A percentile compares a stretch with the other conserved stretches of the same genome.
These are phyloP conservation scores for Lithophane ornitopus DNA, from an alignment of 2,888 invertebrate genomes.

Conservation along the genomic window DNA sequence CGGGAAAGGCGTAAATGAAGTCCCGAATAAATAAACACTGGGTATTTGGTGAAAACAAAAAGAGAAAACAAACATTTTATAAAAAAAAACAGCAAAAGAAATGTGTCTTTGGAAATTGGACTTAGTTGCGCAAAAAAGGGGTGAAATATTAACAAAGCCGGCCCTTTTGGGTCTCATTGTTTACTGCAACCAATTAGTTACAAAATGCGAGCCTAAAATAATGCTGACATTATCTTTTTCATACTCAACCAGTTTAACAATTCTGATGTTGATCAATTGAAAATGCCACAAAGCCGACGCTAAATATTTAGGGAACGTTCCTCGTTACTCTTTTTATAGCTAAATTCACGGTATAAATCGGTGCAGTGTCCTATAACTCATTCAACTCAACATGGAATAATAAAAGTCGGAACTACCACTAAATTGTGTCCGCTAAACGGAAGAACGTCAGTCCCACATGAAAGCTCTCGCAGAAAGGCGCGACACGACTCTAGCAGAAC, in stretches of 20 bases:
- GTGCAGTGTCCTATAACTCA: conserved; percentile 38
- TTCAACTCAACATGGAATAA: conserved; percentile 37
- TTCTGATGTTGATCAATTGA: conserved; percentile 26
- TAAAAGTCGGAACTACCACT: conserved; percentile 38
- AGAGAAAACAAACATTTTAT: conserved; percentile 29
- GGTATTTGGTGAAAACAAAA: conserved; percentile 37
- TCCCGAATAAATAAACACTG: conserved; percentile 31
- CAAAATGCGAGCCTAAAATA: conserved; percentile 64
- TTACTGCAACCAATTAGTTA: conserved; percentile 71
- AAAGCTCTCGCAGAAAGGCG: too few species aligned
- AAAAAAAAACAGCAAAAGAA: conserved; percentile 57
- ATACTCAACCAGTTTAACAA: conserved; percentile 41
- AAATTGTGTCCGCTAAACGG: conserved; percentile 46
- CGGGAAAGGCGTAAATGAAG: conserved; percentile 26
- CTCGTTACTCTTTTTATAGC: conserved; percentile 4
- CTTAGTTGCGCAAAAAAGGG: conserved; percentile 67
- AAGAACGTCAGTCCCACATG: conserved; percentile 22
- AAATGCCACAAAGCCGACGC: background rate
- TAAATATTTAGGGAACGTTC: conserved; percentile 19
- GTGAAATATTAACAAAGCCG: conserved; percentile 60
- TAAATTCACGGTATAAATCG: conserved; percentile 26
- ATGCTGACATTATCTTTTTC: conserved; percentile 50
- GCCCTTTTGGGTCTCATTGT: conserved; percentile 65
- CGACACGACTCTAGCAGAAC: too few species aligned
- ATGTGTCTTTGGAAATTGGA: conserved; percentile 65